Percentiles rank a stretch among this genome's conserved stretches.
Conservation (phyloP, 2,113 vertebrate genomes). For the Oryzias javanicus region DNA sequence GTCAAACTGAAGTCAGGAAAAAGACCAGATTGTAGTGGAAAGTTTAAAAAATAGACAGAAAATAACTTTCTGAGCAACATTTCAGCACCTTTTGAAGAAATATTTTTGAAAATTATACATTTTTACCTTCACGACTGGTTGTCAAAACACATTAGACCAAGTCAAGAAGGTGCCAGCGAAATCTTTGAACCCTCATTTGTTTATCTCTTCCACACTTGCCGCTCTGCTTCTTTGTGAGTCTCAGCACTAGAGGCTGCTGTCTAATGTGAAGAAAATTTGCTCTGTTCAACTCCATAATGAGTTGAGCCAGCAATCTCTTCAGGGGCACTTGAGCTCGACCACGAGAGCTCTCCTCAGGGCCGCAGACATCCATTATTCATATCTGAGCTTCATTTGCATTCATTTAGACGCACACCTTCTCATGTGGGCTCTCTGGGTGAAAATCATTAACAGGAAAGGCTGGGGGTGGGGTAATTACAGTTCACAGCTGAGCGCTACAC, state of each 20-base stretch:
- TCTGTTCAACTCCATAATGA: constrained; percentile 43
- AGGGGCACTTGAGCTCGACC: constrained; percentile 48
- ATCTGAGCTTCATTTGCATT: constrained; percentile 37
- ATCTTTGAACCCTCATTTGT: constrained; percentile 16
- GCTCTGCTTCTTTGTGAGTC: constrained; percentile 9
- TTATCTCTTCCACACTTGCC: constrained; percentile 21
- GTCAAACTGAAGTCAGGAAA: too few relatives aligned
- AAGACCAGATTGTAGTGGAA: too few relatives aligned
- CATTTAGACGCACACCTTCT: constrained; percentile 39
- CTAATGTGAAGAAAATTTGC: constrained; percentile 13
- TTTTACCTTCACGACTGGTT: constrained; percentile 6
- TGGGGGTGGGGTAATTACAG: constrained; percentile 32
- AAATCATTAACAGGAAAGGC: constrained; percentile 36
- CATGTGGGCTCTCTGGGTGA: constrained; percentile 22
- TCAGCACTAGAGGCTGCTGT: constrained; percentile 18
- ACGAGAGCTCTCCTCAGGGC: constrained; percentile 37
- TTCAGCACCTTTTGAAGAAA: constrained; percentile 1
- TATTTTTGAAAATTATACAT: constrained; percentile 19
- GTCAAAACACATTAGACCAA: constrained; percentile 39
- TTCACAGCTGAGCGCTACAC: constrained; percentile 18
- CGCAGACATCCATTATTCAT: constrained; percentile 58
- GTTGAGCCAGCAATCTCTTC: constrained; percentile 48
- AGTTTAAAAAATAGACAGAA: constrained; percentile 16
- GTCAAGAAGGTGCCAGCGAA: constrained; percentile 10
- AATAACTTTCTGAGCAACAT: background rate